A percentile compares a stretch with the other conserved stretches of the same genome.
Conservation (phyloP, 2,888 invertebrate genomes). For the Anorthoa munda region DNA sequence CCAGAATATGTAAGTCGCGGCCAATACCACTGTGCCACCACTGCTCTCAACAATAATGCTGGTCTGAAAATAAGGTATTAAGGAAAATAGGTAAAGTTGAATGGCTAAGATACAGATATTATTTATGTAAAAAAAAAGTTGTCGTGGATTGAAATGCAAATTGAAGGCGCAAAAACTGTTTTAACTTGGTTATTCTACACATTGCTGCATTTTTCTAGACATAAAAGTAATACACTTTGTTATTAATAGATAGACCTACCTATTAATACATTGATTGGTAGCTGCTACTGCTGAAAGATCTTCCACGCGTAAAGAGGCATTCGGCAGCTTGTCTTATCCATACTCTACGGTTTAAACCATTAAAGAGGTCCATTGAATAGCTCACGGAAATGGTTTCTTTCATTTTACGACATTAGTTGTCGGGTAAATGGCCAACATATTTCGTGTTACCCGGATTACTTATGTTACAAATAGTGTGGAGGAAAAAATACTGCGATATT, state of each 20-base stretch:
- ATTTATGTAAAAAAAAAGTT: no score
- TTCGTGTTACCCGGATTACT: conserved; percentile 63
- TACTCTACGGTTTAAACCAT: conserved; percentile 46
- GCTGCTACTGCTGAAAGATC: background rate
- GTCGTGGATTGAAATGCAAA: background rate
- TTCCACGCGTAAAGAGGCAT: no score
- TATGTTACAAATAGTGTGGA: conserved; percentile 42
- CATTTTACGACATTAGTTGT: conserved; percentile 74
- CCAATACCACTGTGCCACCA: no score
- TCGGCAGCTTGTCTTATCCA: conserved; percentile 15
- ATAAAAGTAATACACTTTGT: background rate
- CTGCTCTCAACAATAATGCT: no score
- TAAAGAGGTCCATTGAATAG: conserved; percentile 68
- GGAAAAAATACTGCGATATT: conserved; percentile 31
- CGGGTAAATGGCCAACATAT: conserved; percentile 65
- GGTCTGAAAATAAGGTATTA: no score
- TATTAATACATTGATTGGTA: background rate
- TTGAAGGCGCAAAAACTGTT: background rate
- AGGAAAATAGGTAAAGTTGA: no score
- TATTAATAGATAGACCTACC: background rate
- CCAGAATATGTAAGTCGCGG: no score
- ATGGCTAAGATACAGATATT: no score
- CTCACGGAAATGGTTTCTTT: conserved; percentile 71
- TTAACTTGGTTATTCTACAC: background rate
- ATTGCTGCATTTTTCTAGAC: background rate